Base-by-base conservation (phyloP, 2,797 vertebrate species). In the Fistularia commersonii region DNA sequence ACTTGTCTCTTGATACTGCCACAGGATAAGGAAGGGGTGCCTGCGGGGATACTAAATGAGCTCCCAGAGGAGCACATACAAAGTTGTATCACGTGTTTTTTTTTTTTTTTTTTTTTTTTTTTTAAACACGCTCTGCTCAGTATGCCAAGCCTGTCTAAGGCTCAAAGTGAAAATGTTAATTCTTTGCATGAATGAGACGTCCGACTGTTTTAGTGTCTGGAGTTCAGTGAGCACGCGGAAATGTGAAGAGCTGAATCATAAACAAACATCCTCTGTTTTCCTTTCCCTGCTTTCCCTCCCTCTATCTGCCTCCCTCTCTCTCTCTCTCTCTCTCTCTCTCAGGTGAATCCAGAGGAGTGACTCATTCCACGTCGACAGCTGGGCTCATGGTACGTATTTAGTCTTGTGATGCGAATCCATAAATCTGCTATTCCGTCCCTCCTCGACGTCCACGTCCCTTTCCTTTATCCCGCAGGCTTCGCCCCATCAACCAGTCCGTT, bases 321-420 rank as follows among this genome's bases (percentile, higher is more conserved):
- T 23, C 23, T 23, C 23, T 23, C 23, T 23, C 23, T 23, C 7
- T 12, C 14, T 44, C 31, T 13, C 38, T 68, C 56, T 58, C 75
- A 90, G 87, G 72, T 76, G 48, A 73, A n/a, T 58, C 62, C 53
- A 67, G 57, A 49, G 40, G 53, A 78, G 57, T 72, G 72, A 74
- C 46, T 71, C 52, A 71, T 63, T 51, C 57, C 32, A 51, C 43
- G 39, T 72, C 66, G 74, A 71, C 61, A 42, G 59, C 62, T 73
- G 77, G 72, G 66, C 80, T 69, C 69, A 88, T 89, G 87, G 86
- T 89, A 87, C 70, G 87, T 86, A 31, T 33, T 60, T 58, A 48
- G 8, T 53, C 15, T 33, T 60, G 14, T 39, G 12, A 40, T 11
- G n/a, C 10, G n/a, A 39, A 39, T 39, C 10, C n/a, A n/a, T n/a